Percentiles rank a stretch among this genome's conserved stretches.
Evolutionary conservation across 2,888 invertebrate genomes (phyloP).

Genomic region (Chironomus tentans): DNA sequence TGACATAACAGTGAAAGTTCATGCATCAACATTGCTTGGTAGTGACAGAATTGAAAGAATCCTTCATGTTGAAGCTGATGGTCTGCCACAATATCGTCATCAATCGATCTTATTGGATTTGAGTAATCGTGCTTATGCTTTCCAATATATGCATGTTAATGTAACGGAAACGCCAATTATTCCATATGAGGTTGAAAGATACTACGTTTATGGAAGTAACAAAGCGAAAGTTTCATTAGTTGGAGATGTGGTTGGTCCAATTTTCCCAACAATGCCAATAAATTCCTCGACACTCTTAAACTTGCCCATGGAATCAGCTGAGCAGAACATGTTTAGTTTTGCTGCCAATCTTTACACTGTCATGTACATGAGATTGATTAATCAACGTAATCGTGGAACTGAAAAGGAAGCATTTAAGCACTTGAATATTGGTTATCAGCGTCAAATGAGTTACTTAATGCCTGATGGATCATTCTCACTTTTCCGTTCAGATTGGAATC

Average conservation of each 20-base stretch:
- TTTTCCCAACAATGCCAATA: conserved; percentile 87
- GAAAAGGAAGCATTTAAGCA: conserved; percentile 74
- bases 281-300: conserved; percentile 73
- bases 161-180: conserved; percentile 88
- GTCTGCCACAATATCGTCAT: conserved; percentile 84
- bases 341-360: conserved; percentile 88
- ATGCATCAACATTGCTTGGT: conserved; percentile 65
- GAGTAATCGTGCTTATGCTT: conserved; percentile 81
- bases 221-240: conserved; percentile 71
- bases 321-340: conserved; percentile 95
- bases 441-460: conserved; percentile 85
- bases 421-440: conserved; percentile 83
- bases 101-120: conserved; percentile 86
- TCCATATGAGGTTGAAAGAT: conserved; percentile 80
- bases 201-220: conserved; percentile 92
- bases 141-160: conserved; percentile 93
- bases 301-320: conserved; percentile 83
- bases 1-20: conserved; percentile 62
- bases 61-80: conserved; percentile 74
- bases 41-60: conserved; percentile 57
- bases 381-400: conserved; percentile 74
- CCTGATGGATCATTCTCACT: conserved; percentile 82
- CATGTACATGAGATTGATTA: conserved; percentile 81
- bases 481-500: conserved; percentile 90
- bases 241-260: conserved; percentile 87